Evolutionary conservation across 2,888 invertebrate genomes (phyloP), one percentile per base, ranked within the genome.

Genomic region (Idaea dimidiata): DNA sequence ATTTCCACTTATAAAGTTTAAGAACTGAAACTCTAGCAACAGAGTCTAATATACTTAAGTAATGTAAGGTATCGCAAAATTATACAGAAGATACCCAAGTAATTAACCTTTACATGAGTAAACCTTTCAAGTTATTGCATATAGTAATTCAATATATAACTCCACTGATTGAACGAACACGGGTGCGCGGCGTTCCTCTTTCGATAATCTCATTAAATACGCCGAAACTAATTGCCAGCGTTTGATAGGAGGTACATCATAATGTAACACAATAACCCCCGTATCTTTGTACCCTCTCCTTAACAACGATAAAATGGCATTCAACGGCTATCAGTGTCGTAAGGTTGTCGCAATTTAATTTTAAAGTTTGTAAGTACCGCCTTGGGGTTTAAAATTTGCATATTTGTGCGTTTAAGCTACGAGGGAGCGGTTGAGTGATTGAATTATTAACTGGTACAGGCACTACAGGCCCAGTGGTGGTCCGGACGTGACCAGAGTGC

Each of bases 391-490:
- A 61, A 62, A 67, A 88, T 89, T 88, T 83, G 81, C 89, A 88
- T 89, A 88, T 85, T 84, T 86, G 86, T 85, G 82, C 84, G 86
- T 86, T 84, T 80, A 82, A 80, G 80, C 79, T 70, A 63, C 72
- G 72, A 67, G 82, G 82, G 78, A 71, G 71, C 68, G 74, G 69
- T 72, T 76, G 85, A 85, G 81, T 88, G 86, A 89, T 89, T 89
- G 87, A 88, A 90, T 90, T 89, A 89, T 89, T 88, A 83, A 86
- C 83, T 80, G 84, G 79, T 78, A 75, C 80, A 71, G 80, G 77
- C 81, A 81, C 82, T 78, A 75, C 80, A 71, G 80, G 77, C 81
- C 81, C 82, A 77, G 74, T 72, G 82, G 83, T 75, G 77, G 80
- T 81, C 71, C 77, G 73, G 77, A 88, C 87, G 87, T 89, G 88